Percentiles rank a stretch among this genome's conserved stretches.
phyloP scores from a whole-genome alignment of 2,797 vertebrate species.

The Malurus splendens region DNA sequence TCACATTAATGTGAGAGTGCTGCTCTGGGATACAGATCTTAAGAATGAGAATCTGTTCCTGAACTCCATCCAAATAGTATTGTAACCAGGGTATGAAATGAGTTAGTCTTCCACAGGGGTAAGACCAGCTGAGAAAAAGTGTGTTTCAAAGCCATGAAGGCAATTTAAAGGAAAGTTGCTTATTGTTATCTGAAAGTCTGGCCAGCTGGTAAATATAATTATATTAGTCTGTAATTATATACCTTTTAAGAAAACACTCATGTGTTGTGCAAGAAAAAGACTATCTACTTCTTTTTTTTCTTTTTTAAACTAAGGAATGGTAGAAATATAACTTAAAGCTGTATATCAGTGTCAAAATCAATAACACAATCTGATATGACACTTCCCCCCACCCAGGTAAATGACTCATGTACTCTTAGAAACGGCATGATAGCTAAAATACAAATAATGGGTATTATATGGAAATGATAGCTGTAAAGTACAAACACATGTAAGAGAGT shows the following conservation, averaged over 20 bases:
- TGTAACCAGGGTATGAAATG: conserved; percentile 40
- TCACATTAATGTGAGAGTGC: conserved; percentile 24
- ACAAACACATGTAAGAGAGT: conserved; percentile 18
- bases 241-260: neutral
- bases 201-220: neutral
- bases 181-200: neutral
- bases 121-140: conserved; percentile 18
- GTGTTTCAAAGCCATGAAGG: neutral
- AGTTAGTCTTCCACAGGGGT: conserved; percentile 25
- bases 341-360: neutral
- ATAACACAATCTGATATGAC: neutral
- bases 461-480: conserved; percentile 40
- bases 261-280: neutral
- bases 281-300: neutral
- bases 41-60: conserved; percentile 45
- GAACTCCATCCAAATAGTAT: conserved; percentile 19
- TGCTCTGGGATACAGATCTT: conserved; percentile 44
- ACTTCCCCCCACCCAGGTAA: neutral
- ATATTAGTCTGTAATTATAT: neutral
- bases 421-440: conserved; percentile 6
- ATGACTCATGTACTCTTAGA: conserved; percentile 6
- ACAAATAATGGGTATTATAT: conserved; percentile 37
- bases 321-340: neutral
- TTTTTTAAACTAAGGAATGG: neutral
- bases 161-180: conserved; percentile 15